Evolutionary conservation across 2,797 vertebrate species (phyloP).

Genomic region (Phataginus tricuspis): DNA sequence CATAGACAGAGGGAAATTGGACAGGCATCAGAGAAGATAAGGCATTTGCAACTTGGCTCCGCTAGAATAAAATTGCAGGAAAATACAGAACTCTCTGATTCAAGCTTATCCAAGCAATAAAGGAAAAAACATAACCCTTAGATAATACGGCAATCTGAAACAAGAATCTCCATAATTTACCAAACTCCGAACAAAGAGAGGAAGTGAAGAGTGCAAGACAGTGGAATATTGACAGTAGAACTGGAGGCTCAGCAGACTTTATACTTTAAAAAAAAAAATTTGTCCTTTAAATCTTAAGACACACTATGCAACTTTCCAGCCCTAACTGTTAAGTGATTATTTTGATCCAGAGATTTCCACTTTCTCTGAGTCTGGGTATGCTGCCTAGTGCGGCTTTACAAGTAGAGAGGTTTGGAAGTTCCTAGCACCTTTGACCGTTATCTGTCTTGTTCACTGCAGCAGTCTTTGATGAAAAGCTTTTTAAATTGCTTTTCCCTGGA

Average conservation of each 20-base stretch:
- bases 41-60: constrained; percentile 31
- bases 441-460: constrained; percentile 44
- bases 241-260: neutral
- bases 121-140: neutral
- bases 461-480: constrained; percentile 71
- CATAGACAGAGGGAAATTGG: constrained; percentile 41
- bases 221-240: constrained; percentile 40
- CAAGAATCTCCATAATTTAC: neutral
- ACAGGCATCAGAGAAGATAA: constrained; percentile 49
- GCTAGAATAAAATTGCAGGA: constrained; percentile 32
- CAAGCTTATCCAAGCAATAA: constrained; percentile 40
- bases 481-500: constrained; percentile 66
- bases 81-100: constrained; percentile 15
- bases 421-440: constrained; percentile 54
- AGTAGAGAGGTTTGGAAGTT: constrained; percentile 47
- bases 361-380: neutral
- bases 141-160: constrained; percentile 4
- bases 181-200: constrained; percentile 22
- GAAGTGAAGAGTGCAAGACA: neutral
- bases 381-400: constrained; percentile 1
- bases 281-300: constrained; percentile 43
- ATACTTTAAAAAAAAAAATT: neutral
- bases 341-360: constrained; percentile 31
- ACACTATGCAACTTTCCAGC: constrained; percentile 54
- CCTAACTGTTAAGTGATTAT: constrained; percentile 46